These are phyloP conservation scores for Macrobrachium rosenbergii DNA, from an alignment of 1,140 invertebrate species.

Conservation along the genomic window DNA sequence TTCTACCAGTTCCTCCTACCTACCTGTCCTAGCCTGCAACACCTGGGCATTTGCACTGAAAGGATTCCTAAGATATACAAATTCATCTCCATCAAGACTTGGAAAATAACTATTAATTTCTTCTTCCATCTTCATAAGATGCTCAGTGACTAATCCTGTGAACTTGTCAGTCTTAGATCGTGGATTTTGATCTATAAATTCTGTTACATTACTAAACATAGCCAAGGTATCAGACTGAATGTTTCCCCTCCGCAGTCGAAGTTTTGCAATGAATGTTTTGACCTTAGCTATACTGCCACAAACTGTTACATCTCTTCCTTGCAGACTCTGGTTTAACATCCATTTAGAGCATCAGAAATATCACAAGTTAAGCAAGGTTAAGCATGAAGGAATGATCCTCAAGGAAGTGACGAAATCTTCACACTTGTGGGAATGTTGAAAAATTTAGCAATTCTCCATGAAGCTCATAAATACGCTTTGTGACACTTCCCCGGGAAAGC, in stretches of 20 bases:
- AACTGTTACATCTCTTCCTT: slow-evolving; percentile 15
- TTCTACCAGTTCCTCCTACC: slow-evolving; percentile 35
- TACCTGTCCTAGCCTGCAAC: slow-evolving; percentile 20
- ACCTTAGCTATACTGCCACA: not conserved
- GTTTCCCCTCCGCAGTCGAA: no score
- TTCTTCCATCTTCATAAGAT: not conserved
- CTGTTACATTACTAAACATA: no score
- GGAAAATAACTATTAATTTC: no score
- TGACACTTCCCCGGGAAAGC: no score
- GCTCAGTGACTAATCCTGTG: slow-evolving; percentile 12
- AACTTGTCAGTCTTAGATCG: no score
- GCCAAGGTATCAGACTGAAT: no score
- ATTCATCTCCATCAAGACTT: slow-evolving; percentile 14
- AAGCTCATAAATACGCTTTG: no score
- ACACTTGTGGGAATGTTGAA: slow-evolving; percentile 31
- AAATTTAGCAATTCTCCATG: no score
- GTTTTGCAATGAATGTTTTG: no score
- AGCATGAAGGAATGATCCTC: slow-evolving; percentile 23
- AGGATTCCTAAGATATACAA: slow-evolving; percentile 25
- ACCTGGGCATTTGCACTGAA: slow-evolving; percentile 23
- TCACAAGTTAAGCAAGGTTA: slow-evolving; percentile 21
- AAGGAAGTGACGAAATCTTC: slow-evolving; percentile 37
- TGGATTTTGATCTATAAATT: no score
- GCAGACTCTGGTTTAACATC: slow-evolving; percentile 15
- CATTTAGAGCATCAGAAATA: slow-evolving; percentile 16